Base-by-base conservation (phyloP, 2,797 vertebrate species). In the Linurgus olivaceus region DNA sequence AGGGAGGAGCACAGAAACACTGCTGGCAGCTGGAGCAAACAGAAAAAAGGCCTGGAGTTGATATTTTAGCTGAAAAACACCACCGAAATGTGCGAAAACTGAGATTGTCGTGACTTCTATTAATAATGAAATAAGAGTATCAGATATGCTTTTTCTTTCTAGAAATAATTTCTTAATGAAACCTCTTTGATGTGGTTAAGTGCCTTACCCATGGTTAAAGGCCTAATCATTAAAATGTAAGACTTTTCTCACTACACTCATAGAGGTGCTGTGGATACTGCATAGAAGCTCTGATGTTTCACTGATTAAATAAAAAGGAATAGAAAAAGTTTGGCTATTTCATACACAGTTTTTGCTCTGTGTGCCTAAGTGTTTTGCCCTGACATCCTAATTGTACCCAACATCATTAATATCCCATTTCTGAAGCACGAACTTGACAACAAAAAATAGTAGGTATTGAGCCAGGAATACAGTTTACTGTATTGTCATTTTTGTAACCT, bases 321-420 rank as follows among this genome's bases (percentile, higher is more conserved):
- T 6, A 11, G 17, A 19, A 40, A 52, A 45, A 0, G 0, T 45
- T 40, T 21, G 10, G 0, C 3, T 31, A 44, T 47, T 61, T 80
- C 31, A 17, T 18, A 48, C 2, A 19, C 4, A 24, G 2, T 25
- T 79, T 77, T 73, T 83, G 3, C 11, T 45, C 10, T 62, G 2
- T n/a, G 7, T 37, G 6, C 25, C 7, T 23, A 6, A 18, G 12
- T 23, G 10, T 55, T 66, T 63, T 63, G 4, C 2, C 1, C 13
- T 58, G 19, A 28, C 29, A 54, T 37, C 33, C 17, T 38, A 66
- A 44, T 25, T 66, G 23, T 61, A 72, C 79, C 14, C 4, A 61
- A 48, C 40, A 15, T 14, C 5, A 13, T 48, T 59, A 44, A 55
- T 35, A 8, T 45, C 11, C 17, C 28, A 21, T 87, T 71, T 90